Conservation (phyloP, 2,888 invertebrate genomes). For the Spilarctia lutea region DNA sequence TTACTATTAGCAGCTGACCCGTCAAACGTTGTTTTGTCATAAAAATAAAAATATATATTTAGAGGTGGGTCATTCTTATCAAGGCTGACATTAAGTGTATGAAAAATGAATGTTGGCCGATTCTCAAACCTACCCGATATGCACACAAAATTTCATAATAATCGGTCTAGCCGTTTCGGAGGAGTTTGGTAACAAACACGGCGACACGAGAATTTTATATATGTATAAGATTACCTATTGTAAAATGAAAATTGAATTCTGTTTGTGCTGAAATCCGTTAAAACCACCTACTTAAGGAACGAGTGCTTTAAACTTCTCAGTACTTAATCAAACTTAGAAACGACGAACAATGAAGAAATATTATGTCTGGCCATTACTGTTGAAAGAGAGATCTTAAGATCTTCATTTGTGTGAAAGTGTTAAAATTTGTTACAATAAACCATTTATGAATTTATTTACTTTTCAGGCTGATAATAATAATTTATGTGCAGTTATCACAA, state of each 20-base stretch:
- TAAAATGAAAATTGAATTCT: conserved; percentile 8
- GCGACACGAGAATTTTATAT: no score
- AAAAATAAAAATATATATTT: no score
- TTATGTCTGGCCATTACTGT: conserved; percentile 53
- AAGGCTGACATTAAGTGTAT: no score
- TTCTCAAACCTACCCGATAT: no score
- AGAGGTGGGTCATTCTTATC: no score
- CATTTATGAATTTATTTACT: conserved; percentile 52
- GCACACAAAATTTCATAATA: no score
- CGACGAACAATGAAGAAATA: conserved; percentile 55
- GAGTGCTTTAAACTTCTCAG: conserved; percentile 41
- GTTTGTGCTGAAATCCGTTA: conserved; percentile 30
- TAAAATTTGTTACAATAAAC: conserved; percentile 45
- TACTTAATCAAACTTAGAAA: conserved; percentile 56
- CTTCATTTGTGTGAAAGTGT: conserved; percentile 29
- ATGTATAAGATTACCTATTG: no score
- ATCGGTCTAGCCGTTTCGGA: no score
- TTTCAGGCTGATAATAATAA: conserved; percentile 33
- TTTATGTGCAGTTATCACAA: conserved; percentile 27
- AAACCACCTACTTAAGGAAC: conserved; percentile 43
- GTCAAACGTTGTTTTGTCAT: no score
- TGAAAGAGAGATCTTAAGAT: conserved; percentile 40
- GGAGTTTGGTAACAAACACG: no score
- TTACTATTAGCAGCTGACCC: no score
- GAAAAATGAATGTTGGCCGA: no score